Base-by-base conservation (phyloP, 2,888 invertebrate species). In the Drosophila tanythrix region DNA sequence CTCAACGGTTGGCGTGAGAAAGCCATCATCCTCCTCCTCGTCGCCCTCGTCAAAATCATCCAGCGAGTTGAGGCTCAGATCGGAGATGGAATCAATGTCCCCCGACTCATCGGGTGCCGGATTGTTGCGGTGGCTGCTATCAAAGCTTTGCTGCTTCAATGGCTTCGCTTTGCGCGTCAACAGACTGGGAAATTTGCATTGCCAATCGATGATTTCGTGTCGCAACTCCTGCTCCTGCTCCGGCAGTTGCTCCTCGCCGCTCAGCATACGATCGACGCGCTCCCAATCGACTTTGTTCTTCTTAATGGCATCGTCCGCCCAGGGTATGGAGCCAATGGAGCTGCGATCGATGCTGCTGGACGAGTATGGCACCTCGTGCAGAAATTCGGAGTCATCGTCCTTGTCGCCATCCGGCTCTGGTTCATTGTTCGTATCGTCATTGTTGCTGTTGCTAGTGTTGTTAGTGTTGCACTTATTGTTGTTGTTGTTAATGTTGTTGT, bases 261-360 rank as follows among this genome's bases (percentile, higher is more conserved):
- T 83, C 46, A 93, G 79, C 88, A 93, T 91, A 11, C 91, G 82
- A 52, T 93, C 93, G 6, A 93, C 90, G 18, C 88, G 89, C 61
- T 93, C 92, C 93, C 93, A 93, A 74, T 92, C 93, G 25, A 90
- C 70, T 77, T 92, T 91, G 67, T 93, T 93, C 72, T 93, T 92
- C 60, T 93, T 93, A 18, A 93, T 92, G 21, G 93, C 93, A 87
- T 93, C 93, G 66, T 93, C 92, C 3, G 93, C 93, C 93, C 93
- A 93, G 0, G 93, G 93, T 67, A 93, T 93, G 31, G 93, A 93
- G n/a, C 92, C 92, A 61, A 93, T 90, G 10, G 93, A 92, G 66
- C 93, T 93, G 51, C 93, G 90, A 66, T 93, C 93, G 31, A 91
- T 72, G 66, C 92, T 92, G 68, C 92, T 93, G 3, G 92, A 92